phyloP scores from a whole-genome alignment of 2,888 invertebrate species.

The Calameuta idolon region DNA sequence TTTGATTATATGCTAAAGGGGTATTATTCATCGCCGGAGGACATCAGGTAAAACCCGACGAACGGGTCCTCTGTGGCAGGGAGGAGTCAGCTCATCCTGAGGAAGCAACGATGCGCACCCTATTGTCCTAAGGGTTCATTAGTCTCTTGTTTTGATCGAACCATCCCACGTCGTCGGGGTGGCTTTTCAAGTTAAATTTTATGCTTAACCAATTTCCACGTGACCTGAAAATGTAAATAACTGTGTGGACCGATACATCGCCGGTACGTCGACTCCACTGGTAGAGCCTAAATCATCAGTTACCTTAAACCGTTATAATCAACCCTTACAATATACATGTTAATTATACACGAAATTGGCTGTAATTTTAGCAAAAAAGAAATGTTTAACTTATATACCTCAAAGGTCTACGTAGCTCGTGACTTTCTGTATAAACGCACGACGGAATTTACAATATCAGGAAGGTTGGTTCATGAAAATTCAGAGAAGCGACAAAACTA shows the following conservation, averaged over 20 bases:
- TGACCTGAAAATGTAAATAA: not conserved
- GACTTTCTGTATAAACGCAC: not conserved
- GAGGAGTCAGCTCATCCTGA: not conserved
- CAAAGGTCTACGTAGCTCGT: not conserved
- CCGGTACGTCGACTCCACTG: not conserved
- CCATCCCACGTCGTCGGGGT: not conserved
- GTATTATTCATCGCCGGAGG: not conserved
- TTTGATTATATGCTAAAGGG: not conserved
- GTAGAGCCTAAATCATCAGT: not conserved
- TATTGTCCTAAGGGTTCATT: constrained; percentile 18
- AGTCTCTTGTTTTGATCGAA: constrained; percentile 22
- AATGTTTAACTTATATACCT: not conserved
- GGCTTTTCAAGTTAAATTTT: constrained; percentile 18
- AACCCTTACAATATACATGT: not conserved
- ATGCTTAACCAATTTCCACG: constrained; percentile 19
- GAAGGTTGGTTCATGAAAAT: not conserved
- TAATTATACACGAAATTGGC: not conserved
- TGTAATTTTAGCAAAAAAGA: not conserved
- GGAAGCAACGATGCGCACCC: constrained; percentile 1
- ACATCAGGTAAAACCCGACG: not conserved
- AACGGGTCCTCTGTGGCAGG: not conserved
- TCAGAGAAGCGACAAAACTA: not conserved
- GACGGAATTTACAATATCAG: not conserved
- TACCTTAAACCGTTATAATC: not conserved
- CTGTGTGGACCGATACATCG: not conserved